Evolutionary conservation across 2,888 invertebrate species (phyloP).

Genomic region (Ormyrus nitidulus): DNA sequence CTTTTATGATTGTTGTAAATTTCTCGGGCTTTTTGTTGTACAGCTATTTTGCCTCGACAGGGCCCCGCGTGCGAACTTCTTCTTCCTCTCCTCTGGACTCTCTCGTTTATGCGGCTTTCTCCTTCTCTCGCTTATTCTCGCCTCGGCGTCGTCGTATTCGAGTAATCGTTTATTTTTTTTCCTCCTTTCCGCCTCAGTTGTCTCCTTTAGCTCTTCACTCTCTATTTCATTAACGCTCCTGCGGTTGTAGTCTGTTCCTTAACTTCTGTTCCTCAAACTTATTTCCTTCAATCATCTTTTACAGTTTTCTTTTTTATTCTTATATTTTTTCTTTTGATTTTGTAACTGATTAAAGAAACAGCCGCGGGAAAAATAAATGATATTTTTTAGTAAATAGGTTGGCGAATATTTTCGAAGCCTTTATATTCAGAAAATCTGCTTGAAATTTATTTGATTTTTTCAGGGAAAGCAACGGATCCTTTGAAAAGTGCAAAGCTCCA

Average conservation of each 20-base stretch:
- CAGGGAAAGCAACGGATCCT: too few relatives aligned
- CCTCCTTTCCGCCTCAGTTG: slow-evolving; percentile 11
- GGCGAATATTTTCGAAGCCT: too few relatives aligned
- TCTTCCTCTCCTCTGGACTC: background rate
- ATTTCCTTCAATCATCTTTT: slow-evolving; percentile 15
- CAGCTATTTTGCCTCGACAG: slow-evolving; percentile 37
- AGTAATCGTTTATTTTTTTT: slow-evolving; percentile 47
- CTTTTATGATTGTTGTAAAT: slow-evolving; percentile 68
- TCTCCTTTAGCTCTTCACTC: slow-evolving; percentile 25
- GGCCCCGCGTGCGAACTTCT: slow-evolving; percentile 28
- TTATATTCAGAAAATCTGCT: too few relatives aligned
- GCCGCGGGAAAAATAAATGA: too few relatives aligned
- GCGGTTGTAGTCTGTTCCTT: slow-evolving; percentile 24
- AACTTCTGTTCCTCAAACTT: slow-evolving; percentile 27
- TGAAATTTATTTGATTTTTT: too few relatives aligned
- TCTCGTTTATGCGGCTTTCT: background rate
- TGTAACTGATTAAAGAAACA: background rate
- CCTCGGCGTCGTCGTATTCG: slow-evolving; percentile 36
- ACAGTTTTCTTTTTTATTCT: background rate
- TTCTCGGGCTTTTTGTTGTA: slow-evolving; percentile 59
- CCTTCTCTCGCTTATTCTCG: slow-evolving; percentile 18
- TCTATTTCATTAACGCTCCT: slow-evolving; percentile 34
- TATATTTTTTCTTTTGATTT: background rate
- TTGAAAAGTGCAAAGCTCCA: too few relatives aligned
- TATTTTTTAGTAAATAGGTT: too few relatives aligned